These are phyloP conservation scores for Osmoderma eremita DNA, from an alignment of 2,888 invertebrate species.

Conservation along the genomic window DNA sequence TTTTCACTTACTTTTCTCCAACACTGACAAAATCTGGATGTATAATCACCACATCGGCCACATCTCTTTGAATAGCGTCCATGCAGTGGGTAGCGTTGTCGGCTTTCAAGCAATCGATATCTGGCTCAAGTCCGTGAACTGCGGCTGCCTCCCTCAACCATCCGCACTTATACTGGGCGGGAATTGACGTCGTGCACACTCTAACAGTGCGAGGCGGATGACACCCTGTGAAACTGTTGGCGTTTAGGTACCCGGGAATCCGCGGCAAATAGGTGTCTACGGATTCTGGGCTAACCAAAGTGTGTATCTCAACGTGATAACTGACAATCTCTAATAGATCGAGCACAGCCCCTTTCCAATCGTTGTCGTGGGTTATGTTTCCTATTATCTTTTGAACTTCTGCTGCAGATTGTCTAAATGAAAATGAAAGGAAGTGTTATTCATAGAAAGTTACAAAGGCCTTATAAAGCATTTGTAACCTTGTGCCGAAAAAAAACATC, in stretches of 20 bases:
- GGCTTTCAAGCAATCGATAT: constrained; percentile 78
- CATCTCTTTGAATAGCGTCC: constrained; percentile 70
- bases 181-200: constrained; percentile 75
- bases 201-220: constrained; percentile 71
- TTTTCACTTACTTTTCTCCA: constrained; percentile 71
- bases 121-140: constrained; percentile 81
- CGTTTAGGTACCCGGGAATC: constrained; percentile 71
- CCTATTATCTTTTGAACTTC: constrained; percentile 66
- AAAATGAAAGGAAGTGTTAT: too few species aligned
- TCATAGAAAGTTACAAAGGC: too few species aligned
- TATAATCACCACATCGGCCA: constrained; percentile 77
- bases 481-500: too few species aligned
- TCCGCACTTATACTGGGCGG: constrained; percentile 81
- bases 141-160: constrained; percentile 80
- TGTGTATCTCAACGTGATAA: constrained; percentile 66
- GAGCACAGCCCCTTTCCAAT: constrained; percentile 70
- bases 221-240: constrained; percentile 75
- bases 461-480: too few species aligned
- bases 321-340: constrained; percentile 68
- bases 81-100: constrained; percentile 73
- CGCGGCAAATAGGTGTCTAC: constrained; percentile 75
- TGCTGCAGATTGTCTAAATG: constrained; percentile 63
- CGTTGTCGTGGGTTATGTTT: constrained; percentile 61
- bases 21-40: constrained; percentile 76
- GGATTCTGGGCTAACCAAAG: constrained; percentile 69